Conservation (phyloP, 2,113 vertebrate genomes). For the Phoxinus phoxinus region DNA sequence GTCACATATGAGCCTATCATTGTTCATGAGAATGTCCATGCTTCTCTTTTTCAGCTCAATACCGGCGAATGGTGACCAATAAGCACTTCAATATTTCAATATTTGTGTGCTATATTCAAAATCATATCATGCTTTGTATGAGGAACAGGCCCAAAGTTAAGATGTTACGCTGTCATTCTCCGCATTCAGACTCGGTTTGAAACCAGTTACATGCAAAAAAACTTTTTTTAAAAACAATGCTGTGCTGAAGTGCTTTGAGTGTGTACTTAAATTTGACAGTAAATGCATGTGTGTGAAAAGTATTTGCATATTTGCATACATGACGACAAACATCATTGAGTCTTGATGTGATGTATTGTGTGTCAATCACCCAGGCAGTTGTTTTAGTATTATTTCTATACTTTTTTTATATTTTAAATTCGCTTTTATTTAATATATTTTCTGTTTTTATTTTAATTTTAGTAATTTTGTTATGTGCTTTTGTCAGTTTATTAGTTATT, state of each 20-base stretch:
- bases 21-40: neutral
- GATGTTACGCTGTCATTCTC: neutral
- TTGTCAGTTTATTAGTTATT: neutral
- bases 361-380: neutral
- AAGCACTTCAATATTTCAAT: neutral
- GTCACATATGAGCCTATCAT: neutral
- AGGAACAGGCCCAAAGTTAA: neutral
- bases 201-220: neutral
- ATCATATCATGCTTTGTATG: neutral
- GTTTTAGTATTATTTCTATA: neutral
- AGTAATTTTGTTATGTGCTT: neutral
- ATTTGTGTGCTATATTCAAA: neutral
- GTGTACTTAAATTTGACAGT: neutral
- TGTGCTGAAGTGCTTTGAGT: neutral
- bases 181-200: neutral
- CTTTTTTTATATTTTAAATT: no score
- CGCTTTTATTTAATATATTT: neutral
- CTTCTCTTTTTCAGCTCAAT: neutral
- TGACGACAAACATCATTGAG: neutral
- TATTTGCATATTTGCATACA: neutral
- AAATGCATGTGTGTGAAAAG: neutral
- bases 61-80: neutral
- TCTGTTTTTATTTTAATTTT: neutral
- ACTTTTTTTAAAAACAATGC: no score
- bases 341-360: neutral